phyloP scores from a whole-genome alignment of 2,888 invertebrate species.

The Pardosa pseudoannulata region DNA sequence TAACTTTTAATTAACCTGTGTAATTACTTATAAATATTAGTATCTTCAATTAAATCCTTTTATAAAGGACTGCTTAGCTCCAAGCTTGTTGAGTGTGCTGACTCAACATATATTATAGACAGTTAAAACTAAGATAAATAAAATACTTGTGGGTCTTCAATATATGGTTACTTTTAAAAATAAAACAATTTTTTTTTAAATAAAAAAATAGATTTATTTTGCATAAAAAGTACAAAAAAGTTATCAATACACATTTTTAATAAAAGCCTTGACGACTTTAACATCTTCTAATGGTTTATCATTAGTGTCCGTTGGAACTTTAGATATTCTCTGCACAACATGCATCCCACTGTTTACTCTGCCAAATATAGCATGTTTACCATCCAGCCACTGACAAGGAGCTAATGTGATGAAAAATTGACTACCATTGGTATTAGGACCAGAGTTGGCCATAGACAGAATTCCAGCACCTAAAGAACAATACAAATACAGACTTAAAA shows the following conservation, averaged over 20 bases:
- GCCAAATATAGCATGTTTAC: constrained; percentile 97
- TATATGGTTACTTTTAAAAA: too few relatives aligned
- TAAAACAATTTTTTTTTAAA: too few relatives aligned
- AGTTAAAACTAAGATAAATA: too few relatives aligned
- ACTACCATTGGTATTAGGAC: constrained; percentile 96
- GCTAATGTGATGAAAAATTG: constrained; percentile 98
- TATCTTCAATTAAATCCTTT: too few relatives aligned
- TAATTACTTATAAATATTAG: too few relatives aligned
- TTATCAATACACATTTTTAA: background rate
- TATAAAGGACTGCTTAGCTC: too few relatives aligned
- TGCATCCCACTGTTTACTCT: constrained; percentile 91
- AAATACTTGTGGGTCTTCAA: too few relatives aligned
- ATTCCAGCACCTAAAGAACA: constrained; percentile 84
- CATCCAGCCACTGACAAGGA: constrained; percentile 98
- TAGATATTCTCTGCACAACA: constrained; percentile 92
- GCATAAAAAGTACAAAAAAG: background rate
- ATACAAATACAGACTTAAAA: background rate
- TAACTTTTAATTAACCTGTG: too few relatives aligned
- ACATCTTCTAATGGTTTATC: constrained; percentile 94
- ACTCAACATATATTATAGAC: too few relatives aligned
- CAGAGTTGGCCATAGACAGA: constrained; percentile 98
- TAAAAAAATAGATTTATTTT: too few relatives aligned
- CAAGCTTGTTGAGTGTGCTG: too few relatives aligned
- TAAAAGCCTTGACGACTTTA: constrained; percentile 81
- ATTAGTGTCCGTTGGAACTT: constrained; percentile 94